These are phyloP conservation scores for Heteromormyrus szaboi DNA, from an alignment of 2,797 vertebrate genomes.

Conservation along the genomic window DNA sequence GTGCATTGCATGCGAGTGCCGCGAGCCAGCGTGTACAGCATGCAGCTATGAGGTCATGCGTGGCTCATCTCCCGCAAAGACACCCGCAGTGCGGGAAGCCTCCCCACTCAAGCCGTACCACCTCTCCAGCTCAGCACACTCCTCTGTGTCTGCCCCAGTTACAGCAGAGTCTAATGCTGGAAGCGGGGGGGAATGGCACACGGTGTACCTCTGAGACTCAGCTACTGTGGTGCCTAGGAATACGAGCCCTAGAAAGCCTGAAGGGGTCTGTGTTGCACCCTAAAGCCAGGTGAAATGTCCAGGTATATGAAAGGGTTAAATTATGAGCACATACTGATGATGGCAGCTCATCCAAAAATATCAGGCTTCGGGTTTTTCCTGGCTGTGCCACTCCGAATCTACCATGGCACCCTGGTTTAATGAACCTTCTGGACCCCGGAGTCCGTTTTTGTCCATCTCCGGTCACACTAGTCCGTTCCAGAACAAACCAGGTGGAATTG, in stretches of 20 bases:
- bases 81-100: not conserved
- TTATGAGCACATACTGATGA: not conserved
- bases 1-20: not conserved
- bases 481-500: not conserved
- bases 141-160: not conserved
- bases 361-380: not conserved
- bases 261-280: not conserved
- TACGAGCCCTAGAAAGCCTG: not conserved
- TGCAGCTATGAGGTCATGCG: not conserved
- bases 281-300: not conserved
- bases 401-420: not conserved
- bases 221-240: not conserved
- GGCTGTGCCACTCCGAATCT: not conserved
- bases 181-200: not conserved
- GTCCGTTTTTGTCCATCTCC: not conserved
- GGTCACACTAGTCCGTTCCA: not conserved
- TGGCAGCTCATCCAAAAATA: not conserved
- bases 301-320: not conserved
- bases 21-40: not conserved
- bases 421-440: not conserved
- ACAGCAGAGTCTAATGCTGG: not conserved
- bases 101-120: not conserved
- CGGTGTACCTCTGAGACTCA: not conserved
- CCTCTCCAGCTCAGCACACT: not conserved
- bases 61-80: not conserved